Evolutionary conservation across 2,113 vertebrate genomes (phyloP).

Genomic region (Cardinalis cardinalis): DNA sequence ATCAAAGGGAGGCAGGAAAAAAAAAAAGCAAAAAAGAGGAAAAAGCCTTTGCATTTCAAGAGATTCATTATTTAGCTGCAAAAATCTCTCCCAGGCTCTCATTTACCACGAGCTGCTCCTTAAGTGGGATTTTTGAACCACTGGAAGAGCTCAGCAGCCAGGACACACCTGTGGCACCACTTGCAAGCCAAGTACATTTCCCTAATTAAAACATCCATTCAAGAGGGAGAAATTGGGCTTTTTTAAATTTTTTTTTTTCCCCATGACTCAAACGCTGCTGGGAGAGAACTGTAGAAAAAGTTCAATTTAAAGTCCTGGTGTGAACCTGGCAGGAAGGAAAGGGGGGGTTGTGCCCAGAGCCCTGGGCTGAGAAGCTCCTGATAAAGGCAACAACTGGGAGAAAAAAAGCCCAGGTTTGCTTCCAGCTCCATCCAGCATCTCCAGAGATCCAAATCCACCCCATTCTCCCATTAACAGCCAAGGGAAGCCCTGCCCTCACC

Average conservation of each 20-base stretch:
- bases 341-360: fast-evolving
- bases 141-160: not conserved
- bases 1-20: not conserved
- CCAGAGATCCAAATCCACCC: fast-evolving
- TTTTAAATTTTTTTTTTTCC: too few relatives aligned
- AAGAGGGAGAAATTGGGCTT: not conserved
- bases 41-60: constrained; percentile 22
- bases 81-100: not conserved
- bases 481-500: not conserved
- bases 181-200: not conserved
- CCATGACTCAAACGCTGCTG: fast-evolving
- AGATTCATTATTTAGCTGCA: constrained; percentile 27
- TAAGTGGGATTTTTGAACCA: not conserved
- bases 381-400: not conserved
- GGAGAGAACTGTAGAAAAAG: not conserved
- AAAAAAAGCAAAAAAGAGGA: not conserved
- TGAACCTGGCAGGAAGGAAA: not conserved
- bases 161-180: not conserved
- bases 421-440: not conserved
- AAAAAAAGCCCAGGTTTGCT: not conserved
- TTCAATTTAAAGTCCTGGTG: not conserved
- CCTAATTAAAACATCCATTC: not conserved
- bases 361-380: not conserved
- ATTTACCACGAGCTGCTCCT: not conserved
- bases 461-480: fast-evolving